Evolutionary conservation across 1,140 invertebrate genomes (phyloP), one percentile per base, ranked within the genome.

Genomic region (Drosophila rhopaloa): DNA sequence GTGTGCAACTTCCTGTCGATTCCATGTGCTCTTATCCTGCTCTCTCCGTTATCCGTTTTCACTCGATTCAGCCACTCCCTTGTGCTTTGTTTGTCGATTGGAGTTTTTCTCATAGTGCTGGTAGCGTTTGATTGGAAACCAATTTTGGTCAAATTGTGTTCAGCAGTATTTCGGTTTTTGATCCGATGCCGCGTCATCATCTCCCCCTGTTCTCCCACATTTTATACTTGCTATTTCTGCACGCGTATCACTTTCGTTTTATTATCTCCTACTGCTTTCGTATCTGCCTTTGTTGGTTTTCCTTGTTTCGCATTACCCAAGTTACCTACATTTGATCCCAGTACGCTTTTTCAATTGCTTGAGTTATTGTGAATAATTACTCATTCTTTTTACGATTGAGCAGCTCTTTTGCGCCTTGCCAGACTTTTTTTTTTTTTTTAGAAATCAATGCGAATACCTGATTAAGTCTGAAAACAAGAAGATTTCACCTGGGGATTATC

Each of bases 1-100:
- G 79, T 48, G 73, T 88, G 79, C 58, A 70, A 88, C 83, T 88
- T 88, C 83, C 83, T 88, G 79, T 74, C 80, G 84, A 54, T 76
- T 88, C 56, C 76, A 71, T 84, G 56, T 81, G 67, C 62, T 65
- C 80, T 72, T 66, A 60, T 76, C 81, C 79, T 82, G 65, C 58
- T 74, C 59, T 57, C 50, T 53, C 29, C 32, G 14, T 16, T 16
- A 32, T 16, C 43, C 43, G 54, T 61, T 60, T 86, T 14, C 50
- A 50, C 77, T 60, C 62, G 43, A 16, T 38, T 65, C 71, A 44
- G 76, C 80, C 79, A 88, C 82, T 88, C 82, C 79, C 75, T 79
- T 68, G 58, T 66, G 46, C 55, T 77, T 77, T 76, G 63, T 76
- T 58, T 68, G 56, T 51, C 47, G 67, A 11, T 35, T 65, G 10